Base-by-base conservation (phyloP, 2,888 invertebrate species). In the Allygus modestus region DNA sequence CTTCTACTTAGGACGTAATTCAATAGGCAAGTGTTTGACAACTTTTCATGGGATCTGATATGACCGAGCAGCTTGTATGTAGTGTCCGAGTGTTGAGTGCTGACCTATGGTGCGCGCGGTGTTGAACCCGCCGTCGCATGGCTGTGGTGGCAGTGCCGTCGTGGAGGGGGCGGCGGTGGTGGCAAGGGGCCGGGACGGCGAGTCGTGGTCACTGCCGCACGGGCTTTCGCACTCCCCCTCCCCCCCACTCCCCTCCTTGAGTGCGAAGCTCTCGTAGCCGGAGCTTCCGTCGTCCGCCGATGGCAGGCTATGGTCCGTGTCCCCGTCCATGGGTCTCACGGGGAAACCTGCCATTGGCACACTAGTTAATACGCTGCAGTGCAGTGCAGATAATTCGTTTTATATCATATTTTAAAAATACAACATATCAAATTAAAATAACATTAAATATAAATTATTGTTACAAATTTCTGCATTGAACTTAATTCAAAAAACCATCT, bases 221-320 rank as follows among this genome's bases (percentile, higher is more conserved):
- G 87, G 87, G 33, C 86, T 86, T n/a, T 87, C 86, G 65, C 86
- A 87, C 61, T 87, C 87, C 7, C 86, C 84, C 17, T 87, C 87
- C 83, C 87, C 86, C 69, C 86, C 87, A 84, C 86, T 86, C 0
- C 83, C 83, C 33, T 82, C 84, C 65, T 86, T 85, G 28, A 85
- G 79, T 9, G 86, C 86, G 81, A 95, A 93, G 88, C 95, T 95
- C 88, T 96, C 95, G 88, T 96, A 96, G 7, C 95, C 96, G 89
- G 95, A 94, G 88, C 96, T 96, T 87, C 96, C 95, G 94, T 91
- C 17, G 73, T 88, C 89, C 33, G 88, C 89, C n/a, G 95, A 95
- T 87, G 94, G 92, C 85, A 95, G 91, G 88, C 95, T 95, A 88
- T 94, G 87, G 79, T 88, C 88, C 28, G 86, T 84, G 71, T 88